These are phyloP conservation scores for Notocelia uddmanniana DNA, from an alignment of 2,888 invertebrate species.

Conservation along the genomic window DNA sequence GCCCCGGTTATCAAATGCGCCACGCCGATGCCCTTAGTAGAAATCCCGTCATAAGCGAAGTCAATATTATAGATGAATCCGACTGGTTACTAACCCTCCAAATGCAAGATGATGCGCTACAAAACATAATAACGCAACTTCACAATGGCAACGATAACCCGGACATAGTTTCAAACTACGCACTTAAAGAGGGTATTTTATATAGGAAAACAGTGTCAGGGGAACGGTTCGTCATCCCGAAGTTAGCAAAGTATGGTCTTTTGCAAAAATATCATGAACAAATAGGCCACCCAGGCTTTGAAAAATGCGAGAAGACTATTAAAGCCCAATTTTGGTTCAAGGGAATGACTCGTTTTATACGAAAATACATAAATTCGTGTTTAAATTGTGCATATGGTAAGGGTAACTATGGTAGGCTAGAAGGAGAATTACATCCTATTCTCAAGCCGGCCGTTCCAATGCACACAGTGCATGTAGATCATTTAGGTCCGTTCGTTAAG, in stretches of 20 bases:
- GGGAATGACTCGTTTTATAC: conserved; percentile 62
- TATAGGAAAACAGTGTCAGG: conserved; percentile 33
- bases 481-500: conserved; percentile 51
- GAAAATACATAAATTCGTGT: conserved; percentile 60
- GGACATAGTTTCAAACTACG: conserved; percentile 45
- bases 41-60: conserved; percentile 25
- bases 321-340: conserved; percentile 66
- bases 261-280: conserved; percentile 57
- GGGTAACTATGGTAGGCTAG: conserved; percentile 47
- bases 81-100: conserved; percentile 49
- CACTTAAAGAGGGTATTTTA: conserved; percentile 45
- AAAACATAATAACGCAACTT: conserved; percentile 45
- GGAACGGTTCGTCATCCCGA: conserved; percentile 36
- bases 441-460: conserved; percentile 46
- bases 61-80: background rate
- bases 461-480: conserved; percentile 51
- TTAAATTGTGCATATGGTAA: conserved; percentile 48
- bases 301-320: conserved; percentile 57
- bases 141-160: conserved; percentile 39
- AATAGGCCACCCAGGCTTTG: conserved; percentile 60
- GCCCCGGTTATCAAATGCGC: conserved; percentile 53
- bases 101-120: conserved; percentile 46
- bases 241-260: conserved; percentile 41
- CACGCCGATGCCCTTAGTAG: conserved; percentile 56
- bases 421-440: conserved; percentile 53